Base-by-base conservation (phyloP, 2,888 invertebrate genomes). In the Geophilus truncorum region DNA sequence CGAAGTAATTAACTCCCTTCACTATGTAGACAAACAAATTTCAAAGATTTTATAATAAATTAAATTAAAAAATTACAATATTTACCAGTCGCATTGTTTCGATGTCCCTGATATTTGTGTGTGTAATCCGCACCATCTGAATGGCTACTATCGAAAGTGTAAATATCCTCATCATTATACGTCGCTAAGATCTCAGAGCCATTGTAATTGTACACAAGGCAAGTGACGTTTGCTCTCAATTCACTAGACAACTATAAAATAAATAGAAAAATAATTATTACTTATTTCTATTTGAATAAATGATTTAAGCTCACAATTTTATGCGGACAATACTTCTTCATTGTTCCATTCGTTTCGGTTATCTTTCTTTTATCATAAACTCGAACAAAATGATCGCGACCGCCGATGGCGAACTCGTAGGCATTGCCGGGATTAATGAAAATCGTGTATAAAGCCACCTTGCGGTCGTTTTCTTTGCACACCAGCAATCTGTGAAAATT, bases 1-100 rank as follows among this genome's bases (percentile, higher is more conserved):
- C 98, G 88, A 94, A 97, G 89, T 95, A 98, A 85, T 95, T 93
- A 0, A 97, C 96, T 0, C 96, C 95, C 87, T 97, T 97, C 82
- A 96, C 91, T 90, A 85, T n/a, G n/a, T n/a, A n/a, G n/a, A n/a
- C 23, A 88, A 87, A 81, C 15, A 12, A 25, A 18, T 5, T 18
- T 40, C 7, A 77, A 21, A 30, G 10, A 77, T 40, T 78, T 78
- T 7, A 3, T 4, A 36, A n/a, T 45, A 28, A 78, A 18, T 9
- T 7, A 45, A 40, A 40, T 4, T 3, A 36, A 28, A 18, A n/a
- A n/a, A 12, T 21, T 3, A 40, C 1, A 15, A n/a, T 10, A 18
- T 3, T 80, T 83, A 89, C 89, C 88, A 83, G 89, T 90, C 81
- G 89, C 88, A 84, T 86, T 89, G 84, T 90, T 90, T 62, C 89